Evolutionary conservation across 2,888 invertebrate species (phyloP).

Genomic region (Drosophila subsilvestris): DNA sequence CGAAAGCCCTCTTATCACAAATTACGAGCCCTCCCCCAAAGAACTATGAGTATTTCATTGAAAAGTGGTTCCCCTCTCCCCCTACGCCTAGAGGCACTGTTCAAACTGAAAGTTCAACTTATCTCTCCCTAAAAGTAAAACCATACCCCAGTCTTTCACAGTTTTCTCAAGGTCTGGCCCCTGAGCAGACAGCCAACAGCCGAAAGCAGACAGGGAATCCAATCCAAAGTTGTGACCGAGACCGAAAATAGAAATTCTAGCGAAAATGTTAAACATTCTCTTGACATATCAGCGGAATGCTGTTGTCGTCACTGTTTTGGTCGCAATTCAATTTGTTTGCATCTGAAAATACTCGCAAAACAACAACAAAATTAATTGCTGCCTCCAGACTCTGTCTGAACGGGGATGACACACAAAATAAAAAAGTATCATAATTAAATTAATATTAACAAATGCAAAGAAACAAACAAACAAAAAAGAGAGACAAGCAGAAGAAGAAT

Average conservation of each 20-base stretch:
- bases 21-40: neutral
- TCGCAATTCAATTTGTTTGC: neutral
- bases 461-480: conserved; percentile 19
- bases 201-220: neutral
- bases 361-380: conserved; percentile 40
- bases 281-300: conserved; percentile 69
- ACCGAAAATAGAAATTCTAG: conserved; percentile 69
- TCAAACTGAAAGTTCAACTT: neutral
- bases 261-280: conserved; percentile 68
- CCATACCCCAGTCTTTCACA: neutral
- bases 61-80: neutral
- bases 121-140: neutral
- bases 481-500: conserved; percentile 14
- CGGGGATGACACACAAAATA: conserved; percentile 54
- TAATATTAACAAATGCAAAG: conserved; percentile 1
- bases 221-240: conserved; percentile 6
- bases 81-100: neutral
- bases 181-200: neutral
- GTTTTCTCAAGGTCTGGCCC: conserved; percentile 30
- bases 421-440: conserved; percentile 24
- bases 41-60: neutral
- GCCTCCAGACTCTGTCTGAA: conserved; percentile 51
- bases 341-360: conserved; percentile 16
- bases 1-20: conserved; percentile 13
- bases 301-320: conserved; percentile 37